These are phyloP conservation scores for Drosophila limbata DNA, from an alignment of 2,888 invertebrate genomes.

Conservation along the genomic window DNA sequence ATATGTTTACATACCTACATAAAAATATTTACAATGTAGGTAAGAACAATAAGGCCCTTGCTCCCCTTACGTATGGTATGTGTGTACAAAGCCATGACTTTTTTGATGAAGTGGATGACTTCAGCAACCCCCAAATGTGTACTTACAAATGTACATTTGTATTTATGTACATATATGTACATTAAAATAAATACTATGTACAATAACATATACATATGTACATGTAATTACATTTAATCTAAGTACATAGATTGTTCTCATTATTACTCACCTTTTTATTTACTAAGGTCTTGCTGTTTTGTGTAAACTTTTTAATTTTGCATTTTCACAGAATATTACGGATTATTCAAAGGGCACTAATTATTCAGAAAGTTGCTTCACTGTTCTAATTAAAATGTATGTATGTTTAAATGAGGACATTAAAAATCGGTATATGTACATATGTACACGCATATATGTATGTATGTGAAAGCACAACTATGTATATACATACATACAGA, in stretches of 20 bases:
- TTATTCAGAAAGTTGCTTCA: conserved; percentile 1
- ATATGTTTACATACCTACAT: conserved; percentile 5
- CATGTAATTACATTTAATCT: background rate
- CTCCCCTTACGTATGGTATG: background rate
- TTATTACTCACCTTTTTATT: conserved; percentile 14
- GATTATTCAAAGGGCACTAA: background rate
- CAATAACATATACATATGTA: too few relatives aligned
- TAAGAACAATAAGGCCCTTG: conserved; percentile 4
- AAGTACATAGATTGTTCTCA: background rate
- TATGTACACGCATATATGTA: background rate
- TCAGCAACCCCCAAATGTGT: conserved; percentile 21
- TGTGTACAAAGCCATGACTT: conserved; percentile 9
- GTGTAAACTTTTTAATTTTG: conserved; percentile 2
- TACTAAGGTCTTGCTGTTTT: conserved; percentile 5
- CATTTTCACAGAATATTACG: conserved; percentile 9
- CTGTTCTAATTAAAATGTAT: conserved; percentile 1
- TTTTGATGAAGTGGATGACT: conserved; percentile 27
- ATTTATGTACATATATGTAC: conserved; percentile 1
- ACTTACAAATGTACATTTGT: too few relatives aligned
- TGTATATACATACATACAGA: conserved; percentile 7
- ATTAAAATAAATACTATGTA: background rate
- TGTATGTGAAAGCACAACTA: conserved; percentile 2
- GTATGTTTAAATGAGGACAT: background rate
- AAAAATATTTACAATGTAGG: background rate
- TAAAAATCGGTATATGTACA: conserved; percentile 7